Base-by-base conservation (phyloP, 1,140 invertebrate species). In the Microvelia longipes region DNA sequence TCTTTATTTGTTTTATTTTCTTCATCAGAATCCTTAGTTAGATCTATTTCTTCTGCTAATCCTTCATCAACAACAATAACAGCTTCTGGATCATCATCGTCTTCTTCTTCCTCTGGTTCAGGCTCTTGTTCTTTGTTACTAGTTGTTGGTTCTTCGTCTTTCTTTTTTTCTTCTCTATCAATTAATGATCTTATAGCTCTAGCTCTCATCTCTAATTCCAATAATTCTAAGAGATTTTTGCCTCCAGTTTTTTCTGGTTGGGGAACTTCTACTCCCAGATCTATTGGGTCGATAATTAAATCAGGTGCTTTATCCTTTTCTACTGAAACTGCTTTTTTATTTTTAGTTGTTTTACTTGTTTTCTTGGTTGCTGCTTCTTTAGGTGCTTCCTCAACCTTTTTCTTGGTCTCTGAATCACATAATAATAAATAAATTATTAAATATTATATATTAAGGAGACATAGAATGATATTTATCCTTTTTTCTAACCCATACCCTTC, bases 121-220 rank as follows among this genome's bases (percentile, higher is more conserved):
- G 63, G 63, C 24, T 65, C 24, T 13, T n/a, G 2, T 67, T 67
- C 2, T 65, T 65, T 65, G 14, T 28, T 67, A 65, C 63, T 70
- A 27, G 24, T n/a, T 15, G 24, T 19, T 15, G 24, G 61, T 27
- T 0, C 25, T 71, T 65, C 19, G 13, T 62, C 29, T 29, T 29
- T 65, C 50, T 15, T 68, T 29, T 68, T 68, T 29, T 71, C 66
- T 63, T 69, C 67, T 71, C 61, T 66, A 69, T 71, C 68, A 26
- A 72, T 66, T 13, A 84, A 77, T 69, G 82, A 82, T 75, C 81
- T 77, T 69, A 83, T 83, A 14, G 83, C 82, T 50, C 81, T 76
- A 15, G 82, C 82, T 72, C 82, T 77, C 82, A 84, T 84, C 76
- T 83, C 82, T 29, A 84, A 72, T 69, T 83, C 82, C 50, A 84